A percentile compares a stretch with the other conserved stretches of the same genome.
These are phyloP conservation scores for Mesorhabditis spiculigera DNA, from an alignment of 2,888 invertebrate genomes.

Conservation along the genomic window DNA sequence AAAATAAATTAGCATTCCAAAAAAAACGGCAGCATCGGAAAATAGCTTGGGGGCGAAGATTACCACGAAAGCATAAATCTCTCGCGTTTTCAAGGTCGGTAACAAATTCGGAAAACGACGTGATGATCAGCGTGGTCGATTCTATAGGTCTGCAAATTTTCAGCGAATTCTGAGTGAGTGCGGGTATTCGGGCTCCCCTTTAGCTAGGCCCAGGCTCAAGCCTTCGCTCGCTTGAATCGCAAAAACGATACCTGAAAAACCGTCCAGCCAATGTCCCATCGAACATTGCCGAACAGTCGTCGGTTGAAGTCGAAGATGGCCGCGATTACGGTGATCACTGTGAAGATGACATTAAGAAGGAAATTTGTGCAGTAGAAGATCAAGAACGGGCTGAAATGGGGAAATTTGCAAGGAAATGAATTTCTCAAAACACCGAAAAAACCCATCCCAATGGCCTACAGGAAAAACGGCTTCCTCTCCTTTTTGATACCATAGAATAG, in stretches of 20 bases:
- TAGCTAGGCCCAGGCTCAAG: too few species aligned
- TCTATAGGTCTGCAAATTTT: too few species aligned
- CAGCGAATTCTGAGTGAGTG: too few species aligned
- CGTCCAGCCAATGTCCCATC: slow-evolving; percentile 37
- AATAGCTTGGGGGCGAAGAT: too few species aligned
- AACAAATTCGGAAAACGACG: too few species aligned
- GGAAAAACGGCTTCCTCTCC: slow-evolving; percentile 30
- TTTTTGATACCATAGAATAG: slow-evolving; percentile 32
- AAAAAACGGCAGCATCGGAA: too few species aligned
- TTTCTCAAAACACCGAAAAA: slow-evolving; percentile 7
- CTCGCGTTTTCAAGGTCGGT: too few species aligned
- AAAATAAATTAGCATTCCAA: too few species aligned
- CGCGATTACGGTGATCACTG: slow-evolving; percentile 32
- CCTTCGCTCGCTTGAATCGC: too few species aligned
- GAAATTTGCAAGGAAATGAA: background rate
- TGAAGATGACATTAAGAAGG: slow-evolving; percentile 35
- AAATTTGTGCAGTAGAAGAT: slow-evolving; percentile 43
- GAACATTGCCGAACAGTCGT: slow-evolving; percentile 37
- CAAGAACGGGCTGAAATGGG: slow-evolving; percentile 29
- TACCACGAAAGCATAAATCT: too few species aligned
- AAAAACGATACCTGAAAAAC: slow-evolving; percentile 28
- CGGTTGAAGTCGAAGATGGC: slow-evolving; percentile 35
- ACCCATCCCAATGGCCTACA: slow-evolving; percentile 12
- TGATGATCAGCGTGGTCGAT: too few species aligned
- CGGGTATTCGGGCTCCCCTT: too few species aligned